A percentile compares a stretch with the other conserved stretches of the same genome.
phyloP scores from a whole-genome alignment of 2,888 invertebrate species.

The Hololepta plana region DNA sequence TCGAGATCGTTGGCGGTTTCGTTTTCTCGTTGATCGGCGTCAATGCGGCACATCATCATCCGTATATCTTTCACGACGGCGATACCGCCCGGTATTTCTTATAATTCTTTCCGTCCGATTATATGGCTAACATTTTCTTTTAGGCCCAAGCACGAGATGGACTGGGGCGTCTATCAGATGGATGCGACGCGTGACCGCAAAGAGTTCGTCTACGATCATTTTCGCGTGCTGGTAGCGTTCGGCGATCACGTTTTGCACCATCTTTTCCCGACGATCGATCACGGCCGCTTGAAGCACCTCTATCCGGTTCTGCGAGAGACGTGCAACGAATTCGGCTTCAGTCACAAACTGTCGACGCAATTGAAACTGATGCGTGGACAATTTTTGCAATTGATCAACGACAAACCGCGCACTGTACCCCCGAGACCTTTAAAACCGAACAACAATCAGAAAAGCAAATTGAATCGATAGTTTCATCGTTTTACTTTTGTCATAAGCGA shows the following conservation, averaged over 20 bases:
- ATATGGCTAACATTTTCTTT: too few relatives aligned
- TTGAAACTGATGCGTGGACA: slow-evolving; percentile 48
- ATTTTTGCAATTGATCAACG: slow-evolving; percentile 39
- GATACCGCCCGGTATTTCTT: slow-evolving; percentile 51
- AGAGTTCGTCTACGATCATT: slow-evolving; percentile 46
- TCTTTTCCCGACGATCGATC: slow-evolving; percentile 66
- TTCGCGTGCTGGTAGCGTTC: slow-evolving; percentile 52
- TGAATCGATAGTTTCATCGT: too few relatives aligned
- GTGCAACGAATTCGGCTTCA: slow-evolving; percentile 41
- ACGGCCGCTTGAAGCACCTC: slow-evolving; percentile 47
- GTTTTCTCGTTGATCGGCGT: too few relatives aligned
- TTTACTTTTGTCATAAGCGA: too few relatives aligned
- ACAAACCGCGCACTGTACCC: too few relatives aligned
- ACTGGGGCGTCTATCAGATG: slow-evolving; percentile 67
- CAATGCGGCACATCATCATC: slow-evolving; percentile 66
- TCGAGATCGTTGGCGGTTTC: slow-evolving; percentile 26
- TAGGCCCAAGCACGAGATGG: slow-evolving; percentile 30
- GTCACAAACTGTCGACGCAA: slow-evolving; percentile 31
- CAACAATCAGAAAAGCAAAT: too few relatives aligned
- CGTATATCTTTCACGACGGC: slow-evolving; percentile 63
- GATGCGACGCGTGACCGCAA: slow-evolving; percentile 56
- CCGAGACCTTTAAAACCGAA: too few relatives aligned
- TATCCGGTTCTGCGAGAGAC: slow-evolving; percentile 43
- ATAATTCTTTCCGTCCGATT: too few relatives aligned
- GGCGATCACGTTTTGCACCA: slow-evolving; percentile 71